A percentile compares a stretch with the other conserved stretches of the same genome.
phyloP scores from a whole-genome alignment of 2,797 vertebrate genomes.

The Pangasius larnaudii region DNA sequence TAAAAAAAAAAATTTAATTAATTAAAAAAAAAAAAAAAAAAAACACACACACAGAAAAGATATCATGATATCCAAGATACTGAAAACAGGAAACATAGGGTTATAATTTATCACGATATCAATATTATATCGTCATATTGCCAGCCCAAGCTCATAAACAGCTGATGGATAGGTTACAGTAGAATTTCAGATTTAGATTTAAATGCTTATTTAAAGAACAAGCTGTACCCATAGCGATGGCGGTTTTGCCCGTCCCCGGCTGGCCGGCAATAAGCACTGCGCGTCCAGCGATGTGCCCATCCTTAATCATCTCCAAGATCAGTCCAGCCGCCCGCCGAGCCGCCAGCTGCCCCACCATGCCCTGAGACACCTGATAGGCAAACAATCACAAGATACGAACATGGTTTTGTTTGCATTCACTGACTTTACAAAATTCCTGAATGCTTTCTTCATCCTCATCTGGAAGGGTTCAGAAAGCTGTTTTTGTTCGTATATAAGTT shows the following conservation, averaged over 20 bases:
- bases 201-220: slow-evolving; percentile 13
- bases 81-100: not conserved
- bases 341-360: slow-evolving; percentile 92
- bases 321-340: slow-evolving; percentile 91
- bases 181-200: not conserved
- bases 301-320: slow-evolving; percentile 94
- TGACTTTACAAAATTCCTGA: not conserved
- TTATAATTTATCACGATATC: not conserved
- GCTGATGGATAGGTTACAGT: not conserved
- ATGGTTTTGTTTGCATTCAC: not conserved
- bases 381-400: not conserved
- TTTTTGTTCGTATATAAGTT: too few relatives aligned
- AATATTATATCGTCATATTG: not conserved
- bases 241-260: slow-evolving; percentile 92
- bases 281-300: slow-evolving; percentile 91
- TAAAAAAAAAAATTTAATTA: too few relatives aligned
- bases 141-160: not conserved
- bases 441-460: not conserved
- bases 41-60: not conserved
- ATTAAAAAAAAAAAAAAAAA: not conserved
- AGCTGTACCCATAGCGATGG: slow-evolving; percentile 91
- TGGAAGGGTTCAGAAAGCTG: not conserved
- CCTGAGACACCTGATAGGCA: slow-evolving; percentile 86
- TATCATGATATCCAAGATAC: not conserved
- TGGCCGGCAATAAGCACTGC: slow-evolving; percentile 91